These are phyloP conservation scores for Diplazon laetatorius DNA, from an alignment of 2,888 invertebrate genomes.

Conservation along the genomic window DNA sequence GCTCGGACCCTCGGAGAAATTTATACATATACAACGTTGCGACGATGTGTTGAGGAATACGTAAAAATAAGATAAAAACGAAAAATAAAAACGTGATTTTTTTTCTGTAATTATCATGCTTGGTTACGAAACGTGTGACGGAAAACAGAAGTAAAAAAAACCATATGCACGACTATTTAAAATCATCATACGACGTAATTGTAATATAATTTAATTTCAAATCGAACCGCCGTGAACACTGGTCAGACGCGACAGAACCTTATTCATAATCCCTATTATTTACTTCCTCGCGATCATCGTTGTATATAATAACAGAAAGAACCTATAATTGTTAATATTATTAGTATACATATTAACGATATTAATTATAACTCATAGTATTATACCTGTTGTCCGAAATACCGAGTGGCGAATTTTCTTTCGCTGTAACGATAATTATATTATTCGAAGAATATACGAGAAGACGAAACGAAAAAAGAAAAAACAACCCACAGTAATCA, in stretches of 20 bases:
- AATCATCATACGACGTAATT: conserved; percentile 39
- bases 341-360: conserved; percentile 45
- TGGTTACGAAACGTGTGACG: conserved; percentile 16
- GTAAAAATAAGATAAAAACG: too few species aligned
- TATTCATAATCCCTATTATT: conserved; percentile 40
- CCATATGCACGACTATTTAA: conserved; percentile 36
- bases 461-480: conserved; percentile 50
- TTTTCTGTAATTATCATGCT: conserved; percentile 10
- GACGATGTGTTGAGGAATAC: conserved; percentile 41
- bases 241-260: conserved; percentile 46
- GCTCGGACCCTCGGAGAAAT: conserved; percentile 48
- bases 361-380: conserved; percentile 74
- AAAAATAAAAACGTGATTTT: conserved; percentile 32
- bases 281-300: conserved; percentile 56
- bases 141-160: background rate
- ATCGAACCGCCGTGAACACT: conserved; percentile 25
- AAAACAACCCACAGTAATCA: background rate
- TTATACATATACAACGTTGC: conserved; percentile 43
- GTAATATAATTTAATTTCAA: conserved; percentile 26
- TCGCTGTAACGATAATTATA: conserved; percentile 63
- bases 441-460: conserved; percentile 62
- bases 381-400: conserved; percentile 75
- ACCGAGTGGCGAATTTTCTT: conserved; percentile 66
- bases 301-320: conserved; percentile 60
- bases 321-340: conserved; percentile 62